A percentile compares a stretch with the other conserved stretches of the same genome.
Evolutionary conservation across 2,797 vertebrate genomes (phyloP).

Genomic region (Lepus oiostolus): DNA sequence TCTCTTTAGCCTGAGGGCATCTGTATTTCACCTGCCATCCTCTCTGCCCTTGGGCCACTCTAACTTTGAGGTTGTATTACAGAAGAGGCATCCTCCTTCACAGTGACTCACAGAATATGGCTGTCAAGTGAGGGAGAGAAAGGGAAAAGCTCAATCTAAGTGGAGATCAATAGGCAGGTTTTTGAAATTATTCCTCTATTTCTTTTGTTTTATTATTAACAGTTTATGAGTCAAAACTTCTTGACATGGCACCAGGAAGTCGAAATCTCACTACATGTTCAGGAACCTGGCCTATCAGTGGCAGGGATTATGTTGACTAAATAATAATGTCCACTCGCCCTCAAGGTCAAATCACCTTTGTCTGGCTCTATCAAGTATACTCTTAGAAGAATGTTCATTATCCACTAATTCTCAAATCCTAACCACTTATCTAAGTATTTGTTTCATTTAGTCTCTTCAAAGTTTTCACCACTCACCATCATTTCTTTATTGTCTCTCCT

Average conservation of each 20-base stretch:
- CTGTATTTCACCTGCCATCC: background rate
- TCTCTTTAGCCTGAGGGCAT: background rate
- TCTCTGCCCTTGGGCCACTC: background rate
- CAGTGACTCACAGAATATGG: background rate
- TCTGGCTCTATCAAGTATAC: background rate
- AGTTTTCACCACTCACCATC: background rate
- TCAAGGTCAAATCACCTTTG: background rate
- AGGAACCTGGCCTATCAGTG: background rate
- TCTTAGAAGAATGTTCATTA: slow-evolving; percentile 1
- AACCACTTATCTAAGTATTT: background rate
- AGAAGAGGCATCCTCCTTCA: background rate
- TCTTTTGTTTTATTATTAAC: background rate
- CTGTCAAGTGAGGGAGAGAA: background rate
- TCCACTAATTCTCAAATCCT: background rate
- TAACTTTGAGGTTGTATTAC: background rate
- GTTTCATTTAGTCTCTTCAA: background rate
- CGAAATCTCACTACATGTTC: background rate
- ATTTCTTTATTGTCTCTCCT: background rate
- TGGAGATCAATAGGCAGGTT: background rate
- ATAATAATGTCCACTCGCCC: background rate
- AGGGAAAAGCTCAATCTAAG: slow-evolving; percentile 16
- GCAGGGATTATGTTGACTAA: background rate
- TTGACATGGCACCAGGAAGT: background rate
- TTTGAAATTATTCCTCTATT: slow-evolving; percentile 18
- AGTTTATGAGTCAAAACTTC: background rate